Conservation (phyloP, 2,113 vertebrate genomes). For the Bubo scandiacus region DNA sequence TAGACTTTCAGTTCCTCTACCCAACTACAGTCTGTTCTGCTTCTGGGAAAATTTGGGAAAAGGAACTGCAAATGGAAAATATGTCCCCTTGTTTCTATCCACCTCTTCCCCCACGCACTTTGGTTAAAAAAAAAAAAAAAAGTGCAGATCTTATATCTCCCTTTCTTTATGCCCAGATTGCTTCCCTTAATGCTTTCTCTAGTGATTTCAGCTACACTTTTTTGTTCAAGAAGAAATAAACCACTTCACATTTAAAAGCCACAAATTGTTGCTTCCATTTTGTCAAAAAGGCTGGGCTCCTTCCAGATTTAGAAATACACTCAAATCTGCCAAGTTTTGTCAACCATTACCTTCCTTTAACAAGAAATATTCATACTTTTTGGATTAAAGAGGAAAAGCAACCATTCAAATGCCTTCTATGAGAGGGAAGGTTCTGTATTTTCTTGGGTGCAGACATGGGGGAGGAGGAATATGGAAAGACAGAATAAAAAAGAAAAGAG, state of each 20-base stretch:
- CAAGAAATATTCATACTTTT: conserved; percentile 53
- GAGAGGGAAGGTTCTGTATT: conserved; percentile 16
- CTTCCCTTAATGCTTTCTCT: conserved; percentile 54
- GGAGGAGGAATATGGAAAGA: conserved; percentile 8
- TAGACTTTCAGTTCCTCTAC: conserved; percentile 30
- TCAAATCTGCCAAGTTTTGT: conserved; percentile 68
- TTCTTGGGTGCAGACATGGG: conserved; percentile 22
- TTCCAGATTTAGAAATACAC: conserved; percentile 67
- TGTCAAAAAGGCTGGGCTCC: conserved; percentile 53
- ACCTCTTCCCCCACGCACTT: neutral
- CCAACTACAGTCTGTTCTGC: conserved; percentile 38
- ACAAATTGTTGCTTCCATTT: conserved; percentile 65
- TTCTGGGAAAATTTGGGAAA: conserved; percentile 40
- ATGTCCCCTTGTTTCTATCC: neutral
- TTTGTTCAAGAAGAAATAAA: conserved; percentile 51
- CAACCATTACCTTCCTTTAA: conserved; percentile 62
- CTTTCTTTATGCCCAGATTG: conserved; percentile 21
- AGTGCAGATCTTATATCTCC: neutral
- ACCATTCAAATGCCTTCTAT: conserved; percentile 32
- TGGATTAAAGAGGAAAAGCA: conserved; percentile 2
- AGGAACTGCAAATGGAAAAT: conserved; percentile 57
- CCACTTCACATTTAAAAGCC: conserved; percentile 63
- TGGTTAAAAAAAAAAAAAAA: conserved; percentile 2
- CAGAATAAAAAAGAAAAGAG: neutral
- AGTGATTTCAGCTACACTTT: conserved; percentile 38